A percentile compares a stretch with the other conserved stretches of the same genome.
Conservation (phyloP, 1,140 invertebrate genomes). For the Cotesia typhae region DNA sequence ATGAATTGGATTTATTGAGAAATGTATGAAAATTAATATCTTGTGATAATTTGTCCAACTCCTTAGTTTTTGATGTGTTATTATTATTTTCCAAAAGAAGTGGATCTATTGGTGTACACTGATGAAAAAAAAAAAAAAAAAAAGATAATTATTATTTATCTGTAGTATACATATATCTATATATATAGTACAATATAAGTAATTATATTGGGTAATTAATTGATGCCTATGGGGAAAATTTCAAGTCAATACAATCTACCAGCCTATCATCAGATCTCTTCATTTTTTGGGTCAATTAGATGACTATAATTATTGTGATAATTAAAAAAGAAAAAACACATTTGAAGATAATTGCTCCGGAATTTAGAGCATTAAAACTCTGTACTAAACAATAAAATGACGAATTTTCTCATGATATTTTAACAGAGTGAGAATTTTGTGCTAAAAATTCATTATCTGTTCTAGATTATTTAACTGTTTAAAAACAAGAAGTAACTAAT, state of each 20-base stretch:
- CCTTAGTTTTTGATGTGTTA: slow-evolving; percentile 20
- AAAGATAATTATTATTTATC: slow-evolving; percentile 12
- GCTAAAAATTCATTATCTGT: too few relatives aligned
- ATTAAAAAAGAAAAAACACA: not conserved
- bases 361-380: too few relatives aligned
- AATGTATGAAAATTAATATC: slow-evolving; percentile 20
- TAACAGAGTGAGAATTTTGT: too few relatives aligned
- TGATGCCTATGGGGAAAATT: not conserved
- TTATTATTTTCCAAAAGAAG: slow-evolving; percentile 31
- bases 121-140: slow-evolving; percentile 28
- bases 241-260: too few relatives aligned
- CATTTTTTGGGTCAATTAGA: slow-evolving; percentile 5
- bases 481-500: too few relatives aligned
- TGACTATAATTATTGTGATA: slow-evolving; percentile 3
- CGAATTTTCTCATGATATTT: too few relatives aligned
- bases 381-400: too few relatives aligned
- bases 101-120: slow-evolving; percentile 39
- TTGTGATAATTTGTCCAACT: slow-evolving; percentile 10
- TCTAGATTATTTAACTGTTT: too few relatives aligned
- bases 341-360: too few relatives aligned
- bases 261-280: not conserved
- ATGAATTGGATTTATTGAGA: slow-evolving; percentile 2
- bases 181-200: not conserved
- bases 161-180: not conserved
- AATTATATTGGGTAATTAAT: not conserved